Conservation (phyloP, 2,113 vertebrate genomes). For the Megalops atlanticus region DNA sequence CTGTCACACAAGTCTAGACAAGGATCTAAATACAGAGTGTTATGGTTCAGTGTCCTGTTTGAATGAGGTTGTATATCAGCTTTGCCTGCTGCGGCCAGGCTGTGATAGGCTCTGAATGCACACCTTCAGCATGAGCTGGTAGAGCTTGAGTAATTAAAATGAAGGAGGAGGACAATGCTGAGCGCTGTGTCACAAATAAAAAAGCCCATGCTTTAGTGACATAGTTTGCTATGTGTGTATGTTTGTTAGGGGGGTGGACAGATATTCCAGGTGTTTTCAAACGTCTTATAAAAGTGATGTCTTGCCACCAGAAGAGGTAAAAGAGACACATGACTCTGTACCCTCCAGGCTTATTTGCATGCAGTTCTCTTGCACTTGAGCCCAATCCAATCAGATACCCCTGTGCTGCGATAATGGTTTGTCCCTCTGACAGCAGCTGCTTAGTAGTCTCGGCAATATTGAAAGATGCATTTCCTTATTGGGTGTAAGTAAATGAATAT, state of each 20-base stretch:
- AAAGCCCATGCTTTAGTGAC: neutral
- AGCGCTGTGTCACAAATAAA: neutral
- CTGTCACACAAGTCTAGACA: conserved; percentile 33
- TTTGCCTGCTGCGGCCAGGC: neutral
- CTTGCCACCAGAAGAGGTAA: neutral
- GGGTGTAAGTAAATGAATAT: neutral
- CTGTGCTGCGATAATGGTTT: too few species aligned
- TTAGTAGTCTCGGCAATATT: neutral
- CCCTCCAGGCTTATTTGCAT: too few species aligned
- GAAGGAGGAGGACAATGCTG: neutral
- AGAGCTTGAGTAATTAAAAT: conserved; percentile 50
- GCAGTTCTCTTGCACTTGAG: neutral
- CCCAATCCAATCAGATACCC: neutral
- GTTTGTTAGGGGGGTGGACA: neutral
- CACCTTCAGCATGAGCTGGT: conserved; percentile 39
- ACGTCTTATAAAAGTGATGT: neutral
- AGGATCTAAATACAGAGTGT: conserved; percentile 42
- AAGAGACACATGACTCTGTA: neutral
- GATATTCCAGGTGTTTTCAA: neutral
- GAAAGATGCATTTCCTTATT: neutral
- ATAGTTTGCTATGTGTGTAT: neutral
- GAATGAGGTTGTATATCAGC: conserved; percentile 17
- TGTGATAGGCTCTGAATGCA: conserved; percentile 34
- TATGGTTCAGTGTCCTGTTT: conserved; percentile 41
- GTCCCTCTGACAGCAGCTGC: neutral